Percentiles rank a stretch among this genome's conserved stretches.
phyloP scores from a whole-genome alignment of 2,888 invertebrate species.

The Sclerodermus sp. region DNA sequence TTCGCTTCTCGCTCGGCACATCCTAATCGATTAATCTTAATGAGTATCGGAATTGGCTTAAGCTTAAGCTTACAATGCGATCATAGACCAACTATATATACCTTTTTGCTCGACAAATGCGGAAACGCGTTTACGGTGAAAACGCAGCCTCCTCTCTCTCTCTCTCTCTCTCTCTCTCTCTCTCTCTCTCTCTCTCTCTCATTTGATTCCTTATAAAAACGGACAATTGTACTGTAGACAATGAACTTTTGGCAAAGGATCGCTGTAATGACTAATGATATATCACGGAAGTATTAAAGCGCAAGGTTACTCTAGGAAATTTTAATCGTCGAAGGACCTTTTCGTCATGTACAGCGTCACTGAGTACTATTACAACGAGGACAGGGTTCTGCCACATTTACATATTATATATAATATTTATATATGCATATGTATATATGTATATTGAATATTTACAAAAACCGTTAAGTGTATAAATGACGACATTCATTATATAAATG shows the following conservation, averaged over 20 bases:
- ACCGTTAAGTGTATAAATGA: slow-evolving; percentile 24
- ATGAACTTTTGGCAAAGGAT: not conserved
- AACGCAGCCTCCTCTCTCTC: too few relatives aligned
- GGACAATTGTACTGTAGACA: not conserved
- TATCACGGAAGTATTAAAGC: slow-evolving; percentile 10
- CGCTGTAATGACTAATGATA: slow-evolving; percentile 1
- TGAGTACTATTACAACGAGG: slow-evolving; percentile 21
- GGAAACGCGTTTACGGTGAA: not conserved
- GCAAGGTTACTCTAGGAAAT: slow-evolving; percentile 21
- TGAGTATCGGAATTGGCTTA: too few relatives aligned
- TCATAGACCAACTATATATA: not conserved
- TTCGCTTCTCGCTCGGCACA: too few relatives aligned
- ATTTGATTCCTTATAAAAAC: not conserved
- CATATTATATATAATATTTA: slow-evolving; percentile 17
- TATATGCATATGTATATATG: slow-evolving; percentile 20
- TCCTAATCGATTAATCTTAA: too few relatives aligned
- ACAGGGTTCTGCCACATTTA: slow-evolving; percentile 21
- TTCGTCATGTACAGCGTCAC: slow-evolving; percentile 22
- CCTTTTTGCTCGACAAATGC: not conserved
- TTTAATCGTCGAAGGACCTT: slow-evolving; percentile 24
- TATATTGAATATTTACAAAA: slow-evolving; percentile 29
- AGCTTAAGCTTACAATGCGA: not conserved
- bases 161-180: too few relatives aligned
- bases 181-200: too few relatives aligned
- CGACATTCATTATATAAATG: slow-evolving; percentile 25